phyloP scores from a whole-genome alignment of 2,797 vertebrate species.

The Pitangus sulphuratus region DNA sequence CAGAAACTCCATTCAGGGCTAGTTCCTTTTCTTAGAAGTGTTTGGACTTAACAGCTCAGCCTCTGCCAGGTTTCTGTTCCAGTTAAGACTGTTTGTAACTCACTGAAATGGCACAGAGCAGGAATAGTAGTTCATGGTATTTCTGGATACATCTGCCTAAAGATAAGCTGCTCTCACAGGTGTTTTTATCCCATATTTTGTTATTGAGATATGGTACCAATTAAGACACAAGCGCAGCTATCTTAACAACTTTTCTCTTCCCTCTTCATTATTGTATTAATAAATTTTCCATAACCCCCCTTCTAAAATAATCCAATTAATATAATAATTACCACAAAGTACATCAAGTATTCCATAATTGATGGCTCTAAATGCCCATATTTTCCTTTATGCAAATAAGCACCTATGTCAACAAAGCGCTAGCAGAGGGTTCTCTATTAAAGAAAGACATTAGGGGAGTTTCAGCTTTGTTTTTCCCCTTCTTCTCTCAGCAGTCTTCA shows the following conservation, averaged over 20 bases:
- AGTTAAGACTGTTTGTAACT: background rate
- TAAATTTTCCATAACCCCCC: background rate
- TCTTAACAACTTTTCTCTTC: background rate
- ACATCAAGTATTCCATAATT: conserved; percentile 31
- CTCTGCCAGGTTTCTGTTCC: background rate
- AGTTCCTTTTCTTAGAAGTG: background rate
- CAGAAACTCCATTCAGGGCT: background rate
- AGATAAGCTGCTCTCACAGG: background rate
- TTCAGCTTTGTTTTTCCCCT: conserved; percentile 47
- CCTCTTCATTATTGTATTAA: background rate
- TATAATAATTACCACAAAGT: conserved; percentile 45
- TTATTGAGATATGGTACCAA: background rate
- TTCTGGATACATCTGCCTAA: background rate
- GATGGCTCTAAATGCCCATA: conserved; percentile 25
- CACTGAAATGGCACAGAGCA: background rate
- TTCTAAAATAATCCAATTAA: conserved; percentile 46
- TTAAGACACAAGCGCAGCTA: background rate
- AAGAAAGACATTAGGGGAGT: conserved; percentile 12
- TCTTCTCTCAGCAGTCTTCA: conserved; percentile 66
- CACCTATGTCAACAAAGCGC: conserved; percentile 64
- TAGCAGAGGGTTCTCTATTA: conserved; percentile 40
- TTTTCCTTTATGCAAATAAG: conserved; percentile 63
- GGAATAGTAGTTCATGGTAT: background rate
- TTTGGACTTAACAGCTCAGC: background rate
- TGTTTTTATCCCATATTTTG: background rate